Evolutionary conservation across 2,113 vertebrate genomes (phyloP), one percentile per base, ranked within the genome.

Genomic region (Otocyon megalotis): DNA sequence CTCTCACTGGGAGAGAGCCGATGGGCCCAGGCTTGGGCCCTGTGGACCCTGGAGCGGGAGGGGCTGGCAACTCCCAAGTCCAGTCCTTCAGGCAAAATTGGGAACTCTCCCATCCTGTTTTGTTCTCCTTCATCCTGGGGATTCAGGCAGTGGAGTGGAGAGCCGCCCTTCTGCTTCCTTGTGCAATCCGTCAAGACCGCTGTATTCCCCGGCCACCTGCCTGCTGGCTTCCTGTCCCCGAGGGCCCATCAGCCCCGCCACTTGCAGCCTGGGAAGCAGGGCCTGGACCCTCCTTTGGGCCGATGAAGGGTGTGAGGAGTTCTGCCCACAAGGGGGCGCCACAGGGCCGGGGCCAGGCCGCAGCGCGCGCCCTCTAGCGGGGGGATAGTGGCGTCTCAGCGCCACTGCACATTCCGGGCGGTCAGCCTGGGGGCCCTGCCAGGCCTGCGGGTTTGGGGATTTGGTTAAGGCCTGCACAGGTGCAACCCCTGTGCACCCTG

Each of bases 301-400:
- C 26, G 6, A 43, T 35, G 1, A 19, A 67, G 83, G 74, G 58
- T 92, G 58, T 84, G 80, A 71, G 86, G 5, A 48, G 9, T 77
- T 90, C 87, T 96, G 8, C 48, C 97, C 97, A 97, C 97, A 53
- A 85, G 96, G 79, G 98, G 97, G 97, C n/a, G 80, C 96, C 15
- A 28, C 54, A 37, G 43, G 71, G 56, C 60, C 92, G 62, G 35
- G 48, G 62, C 62, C 30, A 5, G 8, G 50, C 54, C 8, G 28
- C 26, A 1, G 65, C 80, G 50, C 48, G 20, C 16, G 26, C 28
- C n/a, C 26, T 16, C 56, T 43, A 26, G 8, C 32, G 32, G 28
- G 28, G 1, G 14, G 15, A 3, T 11, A 1, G 2, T 1, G 10
- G 30, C 56, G 48, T 16, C 37, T 50, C 20, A 19, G 26, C 3